These are phyloP conservation scores for Okapia johnstoni DNA, from an alignment of 2,113 vertebrate species.

Conservation along the genomic window DNA sequence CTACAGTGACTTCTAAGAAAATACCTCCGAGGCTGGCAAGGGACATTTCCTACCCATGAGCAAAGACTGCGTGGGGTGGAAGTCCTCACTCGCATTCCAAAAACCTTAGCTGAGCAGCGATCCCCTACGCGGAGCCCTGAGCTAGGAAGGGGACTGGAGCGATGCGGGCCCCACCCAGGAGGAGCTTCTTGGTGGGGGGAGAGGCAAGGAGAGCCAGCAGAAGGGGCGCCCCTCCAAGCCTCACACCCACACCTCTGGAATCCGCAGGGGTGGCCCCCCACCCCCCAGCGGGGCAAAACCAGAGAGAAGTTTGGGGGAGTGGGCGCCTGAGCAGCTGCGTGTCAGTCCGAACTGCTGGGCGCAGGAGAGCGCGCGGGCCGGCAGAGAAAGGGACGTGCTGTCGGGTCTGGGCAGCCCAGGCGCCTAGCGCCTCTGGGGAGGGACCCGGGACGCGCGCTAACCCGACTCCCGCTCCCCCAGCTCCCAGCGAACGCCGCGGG, in stretches of 20 bases:
- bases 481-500: constrained; percentile 69
- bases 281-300: too few relatives aligned
- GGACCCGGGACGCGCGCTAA: not conserved
- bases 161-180: not conserved
- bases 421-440: accelerated
- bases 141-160: not conserved
- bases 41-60: too few relatives aligned
- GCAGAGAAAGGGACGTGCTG: accelerated
- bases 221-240: not conserved
- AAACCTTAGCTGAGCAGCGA: not conserved
- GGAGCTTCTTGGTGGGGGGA: not conserved
- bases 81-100: too few relatives aligned
- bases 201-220: not conserved
- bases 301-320: not conserved
- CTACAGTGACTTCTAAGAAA: not conserved
- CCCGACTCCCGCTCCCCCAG: constrained; percentile 72
- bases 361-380: not conserved
- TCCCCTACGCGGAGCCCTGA: not conserved
- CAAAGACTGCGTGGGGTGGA: not conserved
- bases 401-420: not conserved
- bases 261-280: not conserved
- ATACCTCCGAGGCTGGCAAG: not conserved
- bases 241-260: not conserved
- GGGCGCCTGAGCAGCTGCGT: accelerated
- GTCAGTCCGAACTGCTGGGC: accelerated